Conservation (phyloP, 2,888 invertebrate species). For the Auanema freiburgensis region DNA sequence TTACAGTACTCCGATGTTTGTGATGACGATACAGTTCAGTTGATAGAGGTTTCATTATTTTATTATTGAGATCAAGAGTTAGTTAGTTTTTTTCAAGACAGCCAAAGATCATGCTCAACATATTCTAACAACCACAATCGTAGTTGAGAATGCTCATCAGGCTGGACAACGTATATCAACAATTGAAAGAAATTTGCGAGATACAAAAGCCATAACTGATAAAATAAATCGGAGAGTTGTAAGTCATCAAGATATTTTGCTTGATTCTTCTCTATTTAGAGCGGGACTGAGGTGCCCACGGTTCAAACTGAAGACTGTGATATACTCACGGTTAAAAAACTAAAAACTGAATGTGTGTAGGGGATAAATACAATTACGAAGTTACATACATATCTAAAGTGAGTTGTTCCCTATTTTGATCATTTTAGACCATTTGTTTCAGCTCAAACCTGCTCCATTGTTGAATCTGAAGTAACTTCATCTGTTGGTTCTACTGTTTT, state of each 20-base stretch:
- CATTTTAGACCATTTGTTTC: too few species aligned
- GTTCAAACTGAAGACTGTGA: neutral
- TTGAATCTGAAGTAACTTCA: too few species aligned
- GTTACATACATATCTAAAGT: too few species aligned
- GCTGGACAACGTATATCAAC: slow-evolving; percentile 47
- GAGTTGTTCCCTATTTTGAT: too few species aligned
- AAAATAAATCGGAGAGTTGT: slow-evolving; percentile 29
- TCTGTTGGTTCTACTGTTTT: neutral
- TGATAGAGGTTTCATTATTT: slow-evolving; percentile 29
- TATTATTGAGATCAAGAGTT: neutral
- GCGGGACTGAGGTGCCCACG: neutral
- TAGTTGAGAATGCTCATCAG: slow-evolving; percentile 48
- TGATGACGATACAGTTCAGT: slow-evolving; percentile 32
- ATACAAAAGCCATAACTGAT: slow-evolving; percentile 28
- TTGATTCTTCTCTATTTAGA: neutral
- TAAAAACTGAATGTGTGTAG: neutral
- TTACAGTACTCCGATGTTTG: slow-evolving; percentile 43
- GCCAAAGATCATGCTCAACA: slow-evolving; percentile 31
- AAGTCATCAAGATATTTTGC: neutral
- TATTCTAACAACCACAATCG: slow-evolving; percentile 33
- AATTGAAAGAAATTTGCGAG: slow-evolving; percentile 42
- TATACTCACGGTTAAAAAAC: neutral
- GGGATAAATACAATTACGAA: neutral
- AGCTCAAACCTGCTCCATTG: too few species aligned
- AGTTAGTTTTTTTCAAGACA: slow-evolving; percentile 18